phyloP scores from a whole-genome alignment of 2,113 vertebrate species.

The Ailuropoda melanoleuca region DNA sequence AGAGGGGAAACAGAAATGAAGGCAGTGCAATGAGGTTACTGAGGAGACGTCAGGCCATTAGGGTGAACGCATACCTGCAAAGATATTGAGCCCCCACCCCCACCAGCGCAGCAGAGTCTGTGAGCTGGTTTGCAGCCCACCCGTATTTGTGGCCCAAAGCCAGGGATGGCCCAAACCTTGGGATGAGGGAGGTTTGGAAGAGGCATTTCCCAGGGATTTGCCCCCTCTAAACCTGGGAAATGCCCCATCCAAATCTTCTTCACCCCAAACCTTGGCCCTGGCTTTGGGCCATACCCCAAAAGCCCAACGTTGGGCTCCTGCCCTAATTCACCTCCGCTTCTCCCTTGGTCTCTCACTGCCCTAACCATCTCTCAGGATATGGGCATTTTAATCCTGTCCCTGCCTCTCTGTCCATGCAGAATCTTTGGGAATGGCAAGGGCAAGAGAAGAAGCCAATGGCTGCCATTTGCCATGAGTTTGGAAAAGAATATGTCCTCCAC shows the following conservation, averaged over 20 bases:
- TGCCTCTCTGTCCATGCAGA: not conserved
- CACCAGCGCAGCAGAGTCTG: not conserved
- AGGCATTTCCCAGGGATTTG: too few species aligned
- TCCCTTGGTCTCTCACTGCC: not conserved
- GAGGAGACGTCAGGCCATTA: not conserved
- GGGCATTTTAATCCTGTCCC: not conserved
- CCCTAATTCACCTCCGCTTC: not conserved
- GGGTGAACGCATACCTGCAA: too few species aligned
- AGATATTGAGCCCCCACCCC: accelerated
- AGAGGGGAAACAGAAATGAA: not conserved
- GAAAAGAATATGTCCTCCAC: not conserved
- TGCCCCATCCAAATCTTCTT: not conserved
- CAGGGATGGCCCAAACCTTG: too few species aligned
- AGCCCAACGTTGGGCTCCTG: not conserved
- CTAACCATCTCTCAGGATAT: not conserved
- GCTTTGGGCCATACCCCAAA: not conserved
- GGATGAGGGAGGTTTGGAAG: too few species aligned
- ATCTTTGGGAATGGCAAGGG: not conserved
- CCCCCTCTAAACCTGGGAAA: too few species aligned
- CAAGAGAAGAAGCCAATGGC: not conserved
- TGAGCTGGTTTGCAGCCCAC: not conserved
- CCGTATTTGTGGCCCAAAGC: too few species aligned
- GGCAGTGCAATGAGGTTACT: not conserved
- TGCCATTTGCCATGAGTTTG: not conserved
- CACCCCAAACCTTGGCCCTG: not conserved